Evolutionary conservation across 2,888 invertebrate genomes (phyloP), one percentile per base, ranked within the genome.

Genomic region (Tubulanus polymorphus): DNA sequence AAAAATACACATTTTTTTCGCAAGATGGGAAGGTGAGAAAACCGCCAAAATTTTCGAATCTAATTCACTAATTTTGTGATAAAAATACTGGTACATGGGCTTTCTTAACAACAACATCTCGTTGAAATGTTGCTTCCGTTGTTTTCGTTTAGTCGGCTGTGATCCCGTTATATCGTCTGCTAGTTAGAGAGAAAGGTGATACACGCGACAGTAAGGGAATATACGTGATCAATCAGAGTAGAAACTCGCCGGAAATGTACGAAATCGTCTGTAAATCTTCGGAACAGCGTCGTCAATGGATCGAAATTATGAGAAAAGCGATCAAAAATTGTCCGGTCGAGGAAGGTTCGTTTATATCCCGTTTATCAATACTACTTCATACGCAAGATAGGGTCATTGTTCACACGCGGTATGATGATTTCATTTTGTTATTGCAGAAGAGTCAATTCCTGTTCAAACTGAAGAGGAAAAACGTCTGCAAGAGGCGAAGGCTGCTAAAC

Each of bases 161-260:
- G 53, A 90, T 95, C 15, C 91, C 94, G 0, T 83, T 96, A 54
- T 91, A 91, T 77, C 93, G 93, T 76, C 81, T 96, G 53, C 82
- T 96, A 55, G 93, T 95, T 6, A 85, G 95, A 20, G 94, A 95
- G 79, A 95, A 95, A 76, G 93, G 94, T 0, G 93, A 93, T 53
- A 89, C 90, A 54, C 71, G 75, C 45, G 91, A 91, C 71, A 88
- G 88, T 2, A 84, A 90, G 2, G 91, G 93, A 0, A 87, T 96
- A 70, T 95, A 94, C 81, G 85, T 96, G 54, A 93, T 96, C 68
- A 91, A 91, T 63, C 91, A 92, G 65, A 92, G 92, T 72, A 91
- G 92, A 3, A 65, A 87, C 3, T 90, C 90, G 73, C 94, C 94
- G 0, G 95, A 95, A 82, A 95, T 96, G 94, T 95, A 94, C 76